Evolutionary conservation across 2,113 vertebrate genomes (phyloP).

Genomic region (Leiothrix lutea): DNA sequence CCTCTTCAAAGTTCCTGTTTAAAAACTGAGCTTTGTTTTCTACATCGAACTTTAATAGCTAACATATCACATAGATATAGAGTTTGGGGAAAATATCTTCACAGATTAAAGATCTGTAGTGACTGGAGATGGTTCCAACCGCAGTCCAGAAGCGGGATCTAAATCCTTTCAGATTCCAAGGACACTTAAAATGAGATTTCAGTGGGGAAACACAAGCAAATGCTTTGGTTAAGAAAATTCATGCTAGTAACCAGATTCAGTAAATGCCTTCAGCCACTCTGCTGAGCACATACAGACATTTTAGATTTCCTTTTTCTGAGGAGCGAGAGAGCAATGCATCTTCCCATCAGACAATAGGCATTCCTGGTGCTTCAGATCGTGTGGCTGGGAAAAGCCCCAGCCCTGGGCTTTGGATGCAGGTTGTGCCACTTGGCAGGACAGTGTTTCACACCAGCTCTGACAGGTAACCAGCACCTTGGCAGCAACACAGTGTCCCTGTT

Average conservation of each 20-base stretch:
- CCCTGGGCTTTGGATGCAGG: neutral
- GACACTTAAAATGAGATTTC: neutral
- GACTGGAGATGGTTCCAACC: neutral
- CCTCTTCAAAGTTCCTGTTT: neutral
- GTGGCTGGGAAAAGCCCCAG: neutral
- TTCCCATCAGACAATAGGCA: neutral
- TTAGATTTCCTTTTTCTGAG: neutral
- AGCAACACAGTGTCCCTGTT: fast-evolving
- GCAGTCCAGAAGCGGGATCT: neutral
- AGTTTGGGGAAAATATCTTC: neutral
- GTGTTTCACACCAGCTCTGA: neutral
- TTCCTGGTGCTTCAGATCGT: fast-evolving
- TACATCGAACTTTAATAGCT: neutral
- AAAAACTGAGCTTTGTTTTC: neutral
- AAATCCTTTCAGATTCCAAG: neutral
- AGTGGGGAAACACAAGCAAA: neutral
- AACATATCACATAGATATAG: neutral
- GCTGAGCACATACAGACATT: neutral
- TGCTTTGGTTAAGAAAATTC: neutral
- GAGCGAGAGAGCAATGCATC: neutral
- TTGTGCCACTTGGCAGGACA: neutral
- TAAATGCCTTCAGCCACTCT: neutral
- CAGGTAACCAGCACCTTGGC: neutral
- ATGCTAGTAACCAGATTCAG: neutral
- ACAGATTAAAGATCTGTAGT: neutral